Evolutionary conservation across 2,797 vertebrate species (phyloP).

Genomic region (Periophthalmus magnuspinnatus): DNA sequence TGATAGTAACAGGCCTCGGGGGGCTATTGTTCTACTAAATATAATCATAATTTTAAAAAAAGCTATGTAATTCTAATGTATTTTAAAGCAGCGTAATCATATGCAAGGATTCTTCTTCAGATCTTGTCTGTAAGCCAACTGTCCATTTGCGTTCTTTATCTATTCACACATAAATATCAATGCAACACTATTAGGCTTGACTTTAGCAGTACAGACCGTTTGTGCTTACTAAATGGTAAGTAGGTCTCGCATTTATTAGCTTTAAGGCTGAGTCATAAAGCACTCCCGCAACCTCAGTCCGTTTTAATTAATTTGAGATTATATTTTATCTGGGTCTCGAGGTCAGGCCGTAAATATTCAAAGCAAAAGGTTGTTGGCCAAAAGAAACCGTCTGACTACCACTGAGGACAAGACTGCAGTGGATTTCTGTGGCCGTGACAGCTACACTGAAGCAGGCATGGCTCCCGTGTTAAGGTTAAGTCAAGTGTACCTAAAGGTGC

Average conservation of each 20-base stretch:
- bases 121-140: conserved; percentile 7
- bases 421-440: background rate
- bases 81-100: background rate
- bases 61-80: background rate
- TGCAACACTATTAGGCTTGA: background rate
- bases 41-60: background rate
- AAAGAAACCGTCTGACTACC: background rate
- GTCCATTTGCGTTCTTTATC: conserved; percentile 14
- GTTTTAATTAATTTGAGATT: conserved; percentile 9
- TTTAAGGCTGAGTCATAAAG: conserved; percentile 5
- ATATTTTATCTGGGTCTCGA: conserved; percentile 16
- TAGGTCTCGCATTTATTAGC: background rate
- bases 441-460: background rate
- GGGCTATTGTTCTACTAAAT: background rate
- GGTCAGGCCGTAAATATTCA: conserved; percentile 25
- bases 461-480: background rate
- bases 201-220: background rate
- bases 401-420: background rate
- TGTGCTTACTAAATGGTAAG: conserved; percentile 7
- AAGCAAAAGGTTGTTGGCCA: conserved; percentile 10
- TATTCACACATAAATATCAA: conserved; percentile 6
- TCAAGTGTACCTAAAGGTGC: background rate
- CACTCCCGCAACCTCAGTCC: background rate
- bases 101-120: background rate
- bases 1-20: conserved; percentile 16